A percentile compares a stretch with the other conserved stretches of the same genome.
phyloP scores from a whole-genome alignment of 64 coral and sea anemone species.

The Actinia tenebrosa region DNA sequence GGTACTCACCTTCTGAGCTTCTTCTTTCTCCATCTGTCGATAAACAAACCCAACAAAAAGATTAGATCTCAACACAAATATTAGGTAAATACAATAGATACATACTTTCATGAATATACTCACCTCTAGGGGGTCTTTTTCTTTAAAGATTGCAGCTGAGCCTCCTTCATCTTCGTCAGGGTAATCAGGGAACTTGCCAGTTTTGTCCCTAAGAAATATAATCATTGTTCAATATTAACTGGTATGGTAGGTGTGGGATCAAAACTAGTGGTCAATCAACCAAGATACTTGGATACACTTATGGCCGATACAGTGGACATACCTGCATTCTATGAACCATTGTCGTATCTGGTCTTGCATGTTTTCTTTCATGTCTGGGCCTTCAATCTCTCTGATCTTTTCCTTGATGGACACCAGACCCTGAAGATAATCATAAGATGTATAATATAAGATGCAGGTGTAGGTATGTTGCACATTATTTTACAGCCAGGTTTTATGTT shows the following conservation, averaged over 20 bases:
- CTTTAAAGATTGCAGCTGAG: constrained; percentile 87
- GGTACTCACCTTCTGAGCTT: constrained; percentile 55
- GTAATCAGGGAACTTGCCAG: constrained; percentile 96
- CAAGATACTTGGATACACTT: too few relatives aligned
- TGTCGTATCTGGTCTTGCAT: constrained; percentile 99
- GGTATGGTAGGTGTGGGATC: background rate
- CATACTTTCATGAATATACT: background rate
- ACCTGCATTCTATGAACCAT: constrained; percentile 99
- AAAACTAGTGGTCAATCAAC: too few relatives aligned
- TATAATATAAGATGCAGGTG: too few relatives aligned
- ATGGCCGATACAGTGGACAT: background rate
- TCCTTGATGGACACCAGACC: constrained; percentile 93
- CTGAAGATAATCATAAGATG: constrained; percentile 2
- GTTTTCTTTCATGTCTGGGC: constrained; percentile 98
- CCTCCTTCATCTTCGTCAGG: constrained; percentile 94
- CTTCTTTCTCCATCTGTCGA: constrained; percentile 80
- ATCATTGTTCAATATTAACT: background rate
- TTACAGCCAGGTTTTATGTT: background rate
- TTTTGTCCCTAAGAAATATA: constrained; percentile 71
- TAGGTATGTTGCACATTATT: too few relatives aligned
- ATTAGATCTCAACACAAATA: too few relatives aligned
- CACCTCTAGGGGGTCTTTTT: constrained; percentile 91
- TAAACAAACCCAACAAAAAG: background rate
- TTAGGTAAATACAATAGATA: too few relatives aligned
- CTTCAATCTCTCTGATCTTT: constrained; percentile 94